phyloP scores from a whole-genome alignment of 1,140 invertebrate species.

The Pachypeltis micranthus region DNA sequence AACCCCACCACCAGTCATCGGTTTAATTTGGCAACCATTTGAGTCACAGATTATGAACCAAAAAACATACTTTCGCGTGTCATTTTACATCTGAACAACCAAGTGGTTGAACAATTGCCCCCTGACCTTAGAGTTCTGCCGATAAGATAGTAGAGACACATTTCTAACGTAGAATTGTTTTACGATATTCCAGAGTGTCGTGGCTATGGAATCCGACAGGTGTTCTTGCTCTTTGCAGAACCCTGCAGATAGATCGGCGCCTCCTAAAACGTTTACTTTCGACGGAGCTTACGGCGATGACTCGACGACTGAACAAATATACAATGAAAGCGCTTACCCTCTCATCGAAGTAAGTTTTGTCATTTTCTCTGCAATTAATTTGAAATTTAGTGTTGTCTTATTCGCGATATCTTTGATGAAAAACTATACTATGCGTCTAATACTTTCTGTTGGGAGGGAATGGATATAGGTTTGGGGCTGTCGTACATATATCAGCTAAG shows the following conservation, averaged over 20 bases:
- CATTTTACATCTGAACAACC: not conserved
- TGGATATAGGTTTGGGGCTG: too few species aligned
- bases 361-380: too few species aligned
- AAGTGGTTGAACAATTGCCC: not conserved
- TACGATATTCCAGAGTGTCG: slow-evolving; percentile 47
- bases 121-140: not conserved
- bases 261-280: slow-evolving; percentile 62
- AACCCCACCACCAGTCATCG: too few species aligned
- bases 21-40: too few species aligned
- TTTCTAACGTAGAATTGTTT: too few species aligned
- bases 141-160: not conserved
- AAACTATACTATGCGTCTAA: too few species aligned
- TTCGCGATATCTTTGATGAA: too few species aligned
- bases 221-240: slow-evolving; percentile 47
- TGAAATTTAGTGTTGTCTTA: too few species aligned
- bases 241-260: slow-evolving; percentile 43
- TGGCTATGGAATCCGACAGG: slow-evolving; percentile 51
- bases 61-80: not conserved
- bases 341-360: slow-evolving; percentile 51
- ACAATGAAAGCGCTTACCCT: slow-evolving; percentile 57
- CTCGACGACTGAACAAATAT: slow-evolving; percentile 48
- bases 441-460: too few species aligned
- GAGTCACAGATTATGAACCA: not conserved
- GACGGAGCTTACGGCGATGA: slow-evolving; percentile 48
- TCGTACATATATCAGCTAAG: too few species aligned